A percentile compares a stretch with the other conserved stretches of the same genome.
Conservation (phyloP, 2,797 vertebrate species). For the Peromyscus melanophrys region DNA sequence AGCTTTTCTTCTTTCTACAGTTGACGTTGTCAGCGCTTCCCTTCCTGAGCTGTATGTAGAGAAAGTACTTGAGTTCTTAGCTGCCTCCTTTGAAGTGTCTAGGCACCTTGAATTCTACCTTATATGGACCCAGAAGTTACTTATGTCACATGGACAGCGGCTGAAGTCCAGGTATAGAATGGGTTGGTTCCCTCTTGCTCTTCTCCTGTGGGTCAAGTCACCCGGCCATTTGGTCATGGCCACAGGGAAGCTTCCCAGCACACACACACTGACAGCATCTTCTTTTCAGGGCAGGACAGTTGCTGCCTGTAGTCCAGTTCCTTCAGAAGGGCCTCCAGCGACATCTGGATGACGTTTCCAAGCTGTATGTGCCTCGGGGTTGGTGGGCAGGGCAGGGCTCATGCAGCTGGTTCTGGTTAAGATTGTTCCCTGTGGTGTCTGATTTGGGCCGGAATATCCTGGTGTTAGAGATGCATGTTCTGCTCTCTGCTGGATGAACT, state of each 20-base stretch:
- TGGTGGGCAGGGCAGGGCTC: neutral
- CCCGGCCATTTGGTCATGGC: neutral
- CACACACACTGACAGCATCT: neutral
- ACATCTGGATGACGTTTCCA: constrained; percentile 94
- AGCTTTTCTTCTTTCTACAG: constrained; percentile 85
- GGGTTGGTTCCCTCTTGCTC: no score
- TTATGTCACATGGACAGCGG: constrained; percentile 95
- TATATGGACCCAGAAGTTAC: constrained; percentile 94
- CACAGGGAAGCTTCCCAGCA: no score
- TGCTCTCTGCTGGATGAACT: neutral
- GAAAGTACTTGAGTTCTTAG: constrained; percentile 95
- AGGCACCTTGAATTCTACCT: constrained; percentile 97
- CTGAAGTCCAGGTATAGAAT: constrained; percentile 94
- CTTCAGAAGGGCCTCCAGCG: constrained; percentile 96
- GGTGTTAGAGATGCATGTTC: neutral
- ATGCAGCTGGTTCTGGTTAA: rapidly evolving
- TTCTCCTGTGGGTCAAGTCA: neutral
- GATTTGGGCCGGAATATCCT: neutral
- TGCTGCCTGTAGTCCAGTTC: constrained; percentile 95
- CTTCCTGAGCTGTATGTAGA: constrained; percentile 96
- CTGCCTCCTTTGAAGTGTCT: constrained; percentile 93
- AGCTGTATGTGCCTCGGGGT: constrained; percentile 91
- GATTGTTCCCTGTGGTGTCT: neutral
- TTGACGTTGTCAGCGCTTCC: constrained; percentile 93
- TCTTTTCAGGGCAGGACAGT: constrained; percentile 90